Base-by-base conservation (phyloP, 30 jellyfish, hydroid and myxozoan species). In the Cassiopea andromeda region DNA sequence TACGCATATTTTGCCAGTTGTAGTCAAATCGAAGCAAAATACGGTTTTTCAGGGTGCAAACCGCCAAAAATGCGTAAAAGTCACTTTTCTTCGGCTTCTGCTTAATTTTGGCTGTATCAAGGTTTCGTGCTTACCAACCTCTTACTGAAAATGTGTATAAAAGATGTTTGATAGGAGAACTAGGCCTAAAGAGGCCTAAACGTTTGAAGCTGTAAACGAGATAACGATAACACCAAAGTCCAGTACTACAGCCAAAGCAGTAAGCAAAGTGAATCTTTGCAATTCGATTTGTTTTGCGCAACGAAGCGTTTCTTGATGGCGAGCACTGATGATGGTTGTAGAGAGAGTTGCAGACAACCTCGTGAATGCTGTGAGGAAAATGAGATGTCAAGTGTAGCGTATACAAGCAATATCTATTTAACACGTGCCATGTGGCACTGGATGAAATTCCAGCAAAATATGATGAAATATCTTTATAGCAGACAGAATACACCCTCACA, bases 341-440 rank as follows among this genome's bases (percentile, higher is more conserved):
- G 79, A 7, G 76, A 67, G n/a, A 18, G 45, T 67, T 67, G 76
- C n/a, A 44, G 27, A 67, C 44, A 8, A 67, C 13, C 7, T 10
- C 27, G 50, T 70, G 54, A 19, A 4, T 1, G 57, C 5, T 50
- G 50, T 1, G 79, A 19, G n/a, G 79, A 70, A 2, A 38, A 70
- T 70, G 79, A 43, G 5, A 3, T 7, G 54, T 43, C 79, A 19
- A 43, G 15, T 1, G 15, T 6, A 14, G 19, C 15, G n/a, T n/a
- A 12, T 70, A 54, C 7, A 18, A 70, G 50, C 27, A 19, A 43
- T 15, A 66, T 13, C 45, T 70, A 19, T 38, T 19, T 70, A 12
- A 19, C 57, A 17, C n/a, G 48, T 6, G 74, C 86, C 7, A 77
- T 77, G 86, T 77, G 86, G 86, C 86, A 77, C 74, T 77, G 86